Conservation (phyloP, 2,113 vertebrate species). For the Phyllopteryx taeniolatus region DNA sequence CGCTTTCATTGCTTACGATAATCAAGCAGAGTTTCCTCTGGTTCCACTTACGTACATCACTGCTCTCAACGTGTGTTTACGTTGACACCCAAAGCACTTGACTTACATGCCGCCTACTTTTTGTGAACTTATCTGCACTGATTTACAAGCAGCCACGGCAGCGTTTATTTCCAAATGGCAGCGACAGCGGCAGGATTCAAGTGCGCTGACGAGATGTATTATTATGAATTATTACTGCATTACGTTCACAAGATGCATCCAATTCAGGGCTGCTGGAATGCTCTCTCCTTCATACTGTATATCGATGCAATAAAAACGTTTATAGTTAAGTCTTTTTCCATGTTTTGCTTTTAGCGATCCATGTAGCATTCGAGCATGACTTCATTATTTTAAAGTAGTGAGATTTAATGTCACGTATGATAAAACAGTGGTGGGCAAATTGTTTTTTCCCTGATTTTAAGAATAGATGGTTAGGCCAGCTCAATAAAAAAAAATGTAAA, state of each 20-base stretch:
- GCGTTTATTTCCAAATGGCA: neutral
- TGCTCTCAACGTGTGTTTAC: slow-evolving; percentile 10
- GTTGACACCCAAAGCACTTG: neutral
- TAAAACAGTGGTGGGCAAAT: too few relatives aligned
- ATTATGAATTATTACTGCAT: too few relatives aligned
- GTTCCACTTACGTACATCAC: slow-evolving; percentile 28
- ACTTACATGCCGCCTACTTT: neutral
- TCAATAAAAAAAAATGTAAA: too few relatives aligned
- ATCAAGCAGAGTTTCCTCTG: slow-evolving; percentile 27
- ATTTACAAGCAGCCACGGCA: slow-evolving; percentile 2
- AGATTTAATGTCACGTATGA: neutral
- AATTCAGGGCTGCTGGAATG: neutral
- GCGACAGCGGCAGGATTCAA: neutral
- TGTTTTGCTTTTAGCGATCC: neutral
- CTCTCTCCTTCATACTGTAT: neutral
- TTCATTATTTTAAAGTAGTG: neutral
- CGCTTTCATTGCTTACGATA: slow-evolving; percentile 36
- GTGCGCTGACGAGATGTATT: neutral
- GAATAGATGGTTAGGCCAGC: neutral
- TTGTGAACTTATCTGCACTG: neutral
- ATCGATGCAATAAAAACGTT: neutral
- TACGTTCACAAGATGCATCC: neutral
- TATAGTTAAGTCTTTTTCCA: neutral
- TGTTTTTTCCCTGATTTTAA: too few relatives aligned
- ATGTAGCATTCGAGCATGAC: neutral